Evolutionary conservation across 2,113 vertebrate species (phyloP).

Genomic region (Xyliphius kryptos): DNA sequence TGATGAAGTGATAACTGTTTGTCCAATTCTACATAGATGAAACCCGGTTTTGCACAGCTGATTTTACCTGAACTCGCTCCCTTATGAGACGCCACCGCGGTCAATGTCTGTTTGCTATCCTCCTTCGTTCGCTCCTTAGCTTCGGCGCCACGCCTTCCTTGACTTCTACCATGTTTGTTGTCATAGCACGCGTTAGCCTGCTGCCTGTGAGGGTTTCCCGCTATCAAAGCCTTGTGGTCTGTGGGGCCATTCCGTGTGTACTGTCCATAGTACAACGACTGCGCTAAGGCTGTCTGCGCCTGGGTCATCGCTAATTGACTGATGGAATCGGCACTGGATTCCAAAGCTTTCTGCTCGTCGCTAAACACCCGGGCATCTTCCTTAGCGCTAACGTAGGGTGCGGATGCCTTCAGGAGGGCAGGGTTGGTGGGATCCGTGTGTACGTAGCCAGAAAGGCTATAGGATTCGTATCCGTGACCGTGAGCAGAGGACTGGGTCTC

Average conservation of each 20-base stretch:
- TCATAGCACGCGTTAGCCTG: slow-evolving; percentile 86
- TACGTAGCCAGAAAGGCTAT: slow-evolving; percentile 87
- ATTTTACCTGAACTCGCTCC: slow-evolving; percentile 77
- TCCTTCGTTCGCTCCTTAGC: slow-evolving; percentile 75
- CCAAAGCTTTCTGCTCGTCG: slow-evolving; percentile 76
- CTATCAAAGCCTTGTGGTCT: slow-evolving; percentile 92
- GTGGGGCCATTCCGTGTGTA: slow-evolving; percentile 92
- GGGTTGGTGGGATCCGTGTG: slow-evolving; percentile 76
- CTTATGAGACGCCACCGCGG: slow-evolving; percentile 81
- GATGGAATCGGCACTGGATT: slow-evolving; percentile 59
- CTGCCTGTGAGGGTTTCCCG: slow-evolving; percentile 77
- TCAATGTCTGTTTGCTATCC: slow-evolving; percentile 76
- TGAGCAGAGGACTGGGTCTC: slow-evolving; percentile 79
- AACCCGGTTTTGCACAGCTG: slow-evolving; percentile 75
- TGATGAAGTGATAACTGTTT: slow-evolving; percentile 71
- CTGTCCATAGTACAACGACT: slow-evolving; percentile 96
- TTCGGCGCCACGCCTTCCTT: slow-evolving; percentile 66
- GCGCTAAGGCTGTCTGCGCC: slow-evolving; percentile 89
- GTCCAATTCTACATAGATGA: slow-evolving; percentile 82
- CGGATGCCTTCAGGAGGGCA: slow-evolving; percentile 66
- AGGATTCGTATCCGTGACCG: slow-evolving; percentile 90
- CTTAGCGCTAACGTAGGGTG: slow-evolving; percentile 74
- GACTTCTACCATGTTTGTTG: slow-evolving; percentile 79
- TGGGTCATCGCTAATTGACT: slow-evolving; percentile 87
- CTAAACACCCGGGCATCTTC: slow-evolving; percentile 73